Evolutionary conservation across 2,797 vertebrate genomes (phyloP).

Genomic region (Megalops cyprinoides): DNA sequence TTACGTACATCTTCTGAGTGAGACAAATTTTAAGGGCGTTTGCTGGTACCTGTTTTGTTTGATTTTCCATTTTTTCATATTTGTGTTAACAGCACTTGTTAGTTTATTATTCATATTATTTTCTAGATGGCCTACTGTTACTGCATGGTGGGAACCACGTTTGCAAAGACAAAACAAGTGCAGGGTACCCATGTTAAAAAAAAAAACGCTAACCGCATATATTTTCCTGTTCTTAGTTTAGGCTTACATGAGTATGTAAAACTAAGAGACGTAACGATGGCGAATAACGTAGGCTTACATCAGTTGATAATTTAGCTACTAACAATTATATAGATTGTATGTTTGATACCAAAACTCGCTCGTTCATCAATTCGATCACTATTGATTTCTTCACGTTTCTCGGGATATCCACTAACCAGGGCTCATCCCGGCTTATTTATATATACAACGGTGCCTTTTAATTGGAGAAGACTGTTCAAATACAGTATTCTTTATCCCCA

Average conservation of each 20-base stretch:
- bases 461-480: neutral
- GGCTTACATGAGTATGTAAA: too few relatives aligned
- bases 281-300: neutral
- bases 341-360: neutral
- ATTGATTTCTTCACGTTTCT: neutral
- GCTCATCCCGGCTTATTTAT: neutral
- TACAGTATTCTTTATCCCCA: neutral
- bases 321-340: neutral
- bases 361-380: neutral
- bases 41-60: neutral
- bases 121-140: too few relatives aligned
- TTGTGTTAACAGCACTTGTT: constrained; percentile 3
- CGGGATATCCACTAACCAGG: too few relatives aligned
- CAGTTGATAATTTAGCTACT: neutral
- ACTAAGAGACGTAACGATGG: neutral
- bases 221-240: too few relatives aligned
- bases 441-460: too few relatives aligned
- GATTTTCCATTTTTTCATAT: neutral
- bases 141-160: too few relatives aligned
- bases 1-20: neutral
- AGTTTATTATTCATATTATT: constrained; percentile 15
- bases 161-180: too few relatives aligned
- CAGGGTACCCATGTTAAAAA: too few relatives aligned
- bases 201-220: too few relatives aligned
- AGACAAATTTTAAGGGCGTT: constrained; percentile 10